Percentiles rank a stretch among this genome's conserved stretches.
These are phyloP conservation scores for Sebastes reedi DNA, from an alignment of 2,797 vertebrate genomes.

Conservation along the genomic window DNA sequence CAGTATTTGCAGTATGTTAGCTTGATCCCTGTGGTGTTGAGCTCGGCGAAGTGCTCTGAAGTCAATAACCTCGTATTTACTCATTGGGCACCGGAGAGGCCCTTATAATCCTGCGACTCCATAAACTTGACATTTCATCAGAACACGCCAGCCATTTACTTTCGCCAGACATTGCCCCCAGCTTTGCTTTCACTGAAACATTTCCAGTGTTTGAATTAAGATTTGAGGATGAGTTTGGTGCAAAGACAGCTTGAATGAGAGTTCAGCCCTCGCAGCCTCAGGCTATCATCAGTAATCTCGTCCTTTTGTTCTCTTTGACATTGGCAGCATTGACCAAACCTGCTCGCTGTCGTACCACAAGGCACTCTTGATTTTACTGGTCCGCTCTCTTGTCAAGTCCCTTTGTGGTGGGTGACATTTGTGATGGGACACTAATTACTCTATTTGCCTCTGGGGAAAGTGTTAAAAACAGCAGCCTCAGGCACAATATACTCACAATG, in stretches of 20 bases:
- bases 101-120: slow-evolving; percentile 24
- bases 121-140: slow-evolving; percentile 55
- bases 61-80: slow-evolving; percentile 63
- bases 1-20: slow-evolving; percentile 29
- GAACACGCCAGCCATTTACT: slow-evolving; percentile 40
- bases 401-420: slow-evolving; percentile 57
- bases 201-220: slow-evolving; percentile 55
- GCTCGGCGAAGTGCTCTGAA: slow-evolving; percentile 49
- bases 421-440: slow-evolving; percentile 48
- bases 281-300: slow-evolving; percentile 39
- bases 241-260: slow-evolving; percentile 37
- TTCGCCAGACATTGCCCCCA: slow-evolving; percentile 29
- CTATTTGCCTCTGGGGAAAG: slow-evolving; percentile 15
- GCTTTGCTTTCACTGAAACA: slow-evolving; percentile 21
- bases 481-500: slow-evolving; percentile 14
- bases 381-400: slow-evolving; percentile 20
- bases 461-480: slow-evolving; percentile 35
- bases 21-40: slow-evolving; percentile 40
- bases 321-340: slow-evolving; percentile 47
- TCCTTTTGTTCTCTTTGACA: slow-evolving; percentile 49
- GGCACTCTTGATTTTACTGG: slow-evolving; percentile 27
- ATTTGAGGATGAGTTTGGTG: slow-evolving; percentile 42
- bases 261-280: slow-evolving; percentile 6
- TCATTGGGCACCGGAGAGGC: slow-evolving; percentile 25
- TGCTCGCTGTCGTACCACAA: slow-evolving; percentile 20